Conservation (phyloP, 1,140 invertebrate genomes). For the Caenorhabditis remanei region DNA sequence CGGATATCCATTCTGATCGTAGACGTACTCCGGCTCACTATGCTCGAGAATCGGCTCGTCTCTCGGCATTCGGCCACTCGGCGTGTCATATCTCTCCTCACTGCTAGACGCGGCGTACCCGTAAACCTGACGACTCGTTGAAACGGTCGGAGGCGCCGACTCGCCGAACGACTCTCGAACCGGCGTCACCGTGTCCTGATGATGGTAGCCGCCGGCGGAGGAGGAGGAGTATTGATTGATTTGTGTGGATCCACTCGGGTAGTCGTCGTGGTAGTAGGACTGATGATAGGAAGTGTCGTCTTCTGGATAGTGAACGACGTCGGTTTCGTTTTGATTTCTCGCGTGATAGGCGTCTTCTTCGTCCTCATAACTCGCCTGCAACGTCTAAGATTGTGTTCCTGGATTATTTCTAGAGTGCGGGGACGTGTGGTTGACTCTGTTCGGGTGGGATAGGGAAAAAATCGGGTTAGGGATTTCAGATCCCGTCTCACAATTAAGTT, state of each 20-base stretch:
- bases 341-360: slow-evolving; percentile 70
- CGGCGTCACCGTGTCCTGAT: slow-evolving; percentile 50
- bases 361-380: slow-evolving; percentile 71
- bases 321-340: slow-evolving; percentile 19
- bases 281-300: not conserved
- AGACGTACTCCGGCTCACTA: slow-evolving; percentile 27
- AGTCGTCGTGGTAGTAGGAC: not conserved
- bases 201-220: not conserved
- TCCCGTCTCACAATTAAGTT: too few relatives aligned
- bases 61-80: slow-evolving; percentile 2
- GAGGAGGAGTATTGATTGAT: not conserved
- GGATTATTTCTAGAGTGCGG: not conserved
- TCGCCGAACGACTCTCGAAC: not conserved
- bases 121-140: not conserved
- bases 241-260: not conserved
- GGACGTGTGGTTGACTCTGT: not conserved
- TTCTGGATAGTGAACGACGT: slow-evolving; percentile 20
- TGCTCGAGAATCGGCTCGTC: slow-evolving; percentile 27
- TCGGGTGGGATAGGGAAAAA: not conserved
- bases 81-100: not conserved
- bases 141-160: not conserved
- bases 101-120: slow-evolving; percentile 37
- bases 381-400: slow-evolving; percentile 59
- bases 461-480: too few relatives aligned
- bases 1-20: slow-evolving; percentile 37